Percentiles rank a stretch among this genome's conserved stretches.
phyloP scores from a whole-genome alignment of 2,888 invertebrate species.

The Heliconius hortense region DNA sequence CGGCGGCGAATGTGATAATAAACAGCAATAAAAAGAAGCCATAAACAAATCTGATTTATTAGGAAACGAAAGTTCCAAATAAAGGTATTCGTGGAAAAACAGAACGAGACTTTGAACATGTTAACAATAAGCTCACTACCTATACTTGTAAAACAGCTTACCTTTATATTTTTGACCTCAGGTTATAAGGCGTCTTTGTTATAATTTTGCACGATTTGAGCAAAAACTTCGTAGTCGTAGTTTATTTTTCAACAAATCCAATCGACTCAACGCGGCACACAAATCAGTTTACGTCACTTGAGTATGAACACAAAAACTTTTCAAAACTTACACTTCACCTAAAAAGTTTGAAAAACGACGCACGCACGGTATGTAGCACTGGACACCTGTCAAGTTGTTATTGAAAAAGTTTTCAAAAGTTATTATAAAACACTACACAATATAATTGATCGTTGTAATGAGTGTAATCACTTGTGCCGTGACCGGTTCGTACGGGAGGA shows the following conservation, averaged over 20 bases:
- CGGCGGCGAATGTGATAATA: conserved; percentile 40
- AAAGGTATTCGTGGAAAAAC: conserved; percentile 31
- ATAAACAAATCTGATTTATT: conserved; percentile 40
- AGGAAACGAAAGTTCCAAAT: conserved; percentile 35
- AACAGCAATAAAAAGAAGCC: conserved; percentile 40
- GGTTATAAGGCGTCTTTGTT: not conserved
- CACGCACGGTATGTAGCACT: conserved; percentile 41
- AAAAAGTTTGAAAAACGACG: conserved; percentile 46
- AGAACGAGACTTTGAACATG: conserved; percentile 10
- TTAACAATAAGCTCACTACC: conserved; percentile 19
- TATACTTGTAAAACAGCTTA: conserved; percentile 8
- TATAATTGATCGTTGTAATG: conserved; percentile 61
- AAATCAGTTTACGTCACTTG: conserved; percentile 60
- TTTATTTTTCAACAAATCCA: conserved; percentile 55
- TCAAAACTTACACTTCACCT: conserved; percentile 68
- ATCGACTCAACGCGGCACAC: conserved; percentile 52
- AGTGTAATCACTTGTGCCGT: conserved; percentile 61
- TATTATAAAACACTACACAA: conserved; percentile 65
- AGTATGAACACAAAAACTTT: conserved; percentile 54
- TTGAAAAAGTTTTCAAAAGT: conserved; percentile 45
- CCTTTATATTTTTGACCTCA: conserved; percentile 31
- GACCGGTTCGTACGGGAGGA: conserved; percentile 57
- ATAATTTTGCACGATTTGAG: conserved; percentile 29
- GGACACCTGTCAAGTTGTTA: conserved; percentile 27
- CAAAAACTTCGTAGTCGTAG: conserved; percentile 35